Percentiles rank a stretch among this genome's conserved stretches.
Evolutionary conservation across 2,797 vertebrate genomes (phyloP).

Genomic region (Distichodus sexfasciatus): DNA sequence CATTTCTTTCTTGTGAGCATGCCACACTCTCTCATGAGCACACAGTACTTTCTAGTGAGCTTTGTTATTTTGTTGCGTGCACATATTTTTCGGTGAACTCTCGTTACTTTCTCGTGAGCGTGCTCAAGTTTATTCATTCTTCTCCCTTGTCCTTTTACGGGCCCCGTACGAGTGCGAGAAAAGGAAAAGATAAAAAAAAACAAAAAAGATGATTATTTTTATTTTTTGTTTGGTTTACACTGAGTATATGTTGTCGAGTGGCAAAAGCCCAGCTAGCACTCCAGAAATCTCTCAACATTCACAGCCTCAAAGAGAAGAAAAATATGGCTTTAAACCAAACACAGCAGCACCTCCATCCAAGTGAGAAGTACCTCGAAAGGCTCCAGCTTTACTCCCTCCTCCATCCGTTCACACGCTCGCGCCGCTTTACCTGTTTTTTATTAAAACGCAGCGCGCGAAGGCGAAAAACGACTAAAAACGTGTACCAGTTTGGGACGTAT

Average conservation of each 20-base stretch:
- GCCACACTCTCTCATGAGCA: too few relatives aligned
- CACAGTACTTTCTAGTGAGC: too few relatives aligned
- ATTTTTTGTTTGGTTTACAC: slow-evolving; percentile 82
- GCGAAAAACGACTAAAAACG: slow-evolving; percentile 42
- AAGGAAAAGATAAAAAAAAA: slow-evolving; percentile 50
- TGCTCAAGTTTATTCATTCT: too few relatives aligned
- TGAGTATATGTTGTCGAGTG: slow-evolving; percentile 97
- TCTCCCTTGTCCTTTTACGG: too few relatives aligned
- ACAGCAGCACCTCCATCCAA: slow-evolving; percentile 91
- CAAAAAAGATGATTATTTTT: slow-evolving; percentile 48
- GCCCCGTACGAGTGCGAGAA: slow-evolving; percentile 68
- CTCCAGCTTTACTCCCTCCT: slow-evolving; percentile 92
- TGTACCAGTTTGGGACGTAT: slow-evolving; percentile 39
- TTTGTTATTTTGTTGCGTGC: too few relatives aligned
- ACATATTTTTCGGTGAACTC: too few relatives aligned
- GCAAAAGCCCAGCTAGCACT: slow-evolving; percentile 88
- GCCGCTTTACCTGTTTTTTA: slow-evolving; percentile 76
- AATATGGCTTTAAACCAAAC: slow-evolving; percentile 92
- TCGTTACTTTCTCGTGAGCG: too few relatives aligned
- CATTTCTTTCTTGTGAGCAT: too few relatives aligned
- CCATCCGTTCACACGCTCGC: slow-evolving; percentile 76
- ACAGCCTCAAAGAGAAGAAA: slow-evolving; percentile 86
- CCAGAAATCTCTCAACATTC: slow-evolving; percentile 84
- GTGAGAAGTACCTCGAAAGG: slow-evolving; percentile 91
- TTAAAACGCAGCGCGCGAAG: slow-evolving; percentile 45